A percentile compares a stretch with the other conserved stretches of the same genome.
Conservation (phyloP, 2,113 vertebrate genomes). For the Coracopsis vasa region DNA sequence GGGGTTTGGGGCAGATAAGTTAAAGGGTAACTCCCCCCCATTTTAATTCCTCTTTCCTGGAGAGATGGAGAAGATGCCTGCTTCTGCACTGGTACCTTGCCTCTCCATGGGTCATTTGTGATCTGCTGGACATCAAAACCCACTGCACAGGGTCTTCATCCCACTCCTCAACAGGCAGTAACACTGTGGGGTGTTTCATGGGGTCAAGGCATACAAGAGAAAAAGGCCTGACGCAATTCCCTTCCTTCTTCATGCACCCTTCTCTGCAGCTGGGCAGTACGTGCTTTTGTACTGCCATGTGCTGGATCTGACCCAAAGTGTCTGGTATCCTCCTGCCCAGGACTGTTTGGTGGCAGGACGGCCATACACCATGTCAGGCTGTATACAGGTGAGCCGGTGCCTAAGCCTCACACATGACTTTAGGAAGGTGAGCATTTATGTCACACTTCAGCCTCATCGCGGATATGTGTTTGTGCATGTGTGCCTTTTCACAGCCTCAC, state of each 20-base stretch:
- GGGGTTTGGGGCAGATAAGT: background rate
- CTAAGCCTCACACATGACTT: rapidly evolving
- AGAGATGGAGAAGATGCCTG: background rate
- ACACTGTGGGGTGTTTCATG: background rate
- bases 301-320: background rate
- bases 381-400: rapidly evolving
- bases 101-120: background rate
- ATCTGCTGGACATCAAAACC: background rate
- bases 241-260: background rate
- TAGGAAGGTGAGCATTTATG: background rate
- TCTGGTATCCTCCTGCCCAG: background rate
- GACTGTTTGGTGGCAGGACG: rapidly evolving
- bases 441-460: background rate
- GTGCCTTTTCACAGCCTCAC: background rate
- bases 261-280: background rate
- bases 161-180: background rate
- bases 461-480: background rate
- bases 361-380: background rate
- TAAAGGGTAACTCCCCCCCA: background rate
- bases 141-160: background rate
- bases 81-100: background rate
- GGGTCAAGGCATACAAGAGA: rapidly evolving
- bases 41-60: background rate
- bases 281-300: background rate
- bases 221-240: background rate